Percentiles rank a stretch among this genome's conserved stretches.
Conservation (phyloP, 2,113 vertebrate species). For the Sinosuthora webbiana region DNA sequence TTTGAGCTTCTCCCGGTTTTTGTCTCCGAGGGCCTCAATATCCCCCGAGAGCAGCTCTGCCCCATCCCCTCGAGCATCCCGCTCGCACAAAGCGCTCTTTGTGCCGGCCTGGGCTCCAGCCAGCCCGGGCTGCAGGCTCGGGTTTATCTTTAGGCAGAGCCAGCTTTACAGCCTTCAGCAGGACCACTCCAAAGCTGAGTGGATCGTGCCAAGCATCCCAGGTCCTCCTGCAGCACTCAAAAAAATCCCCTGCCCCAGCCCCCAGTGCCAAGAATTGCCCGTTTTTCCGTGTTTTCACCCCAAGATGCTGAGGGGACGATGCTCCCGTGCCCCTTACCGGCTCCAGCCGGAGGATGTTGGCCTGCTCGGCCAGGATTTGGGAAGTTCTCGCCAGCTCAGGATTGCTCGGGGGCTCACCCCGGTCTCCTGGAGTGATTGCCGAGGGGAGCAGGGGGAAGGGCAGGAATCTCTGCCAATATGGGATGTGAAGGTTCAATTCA, state of each 20-base stretch:
- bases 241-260: background rate
- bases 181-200: rapidly evolving
- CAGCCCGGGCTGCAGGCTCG: background rate
- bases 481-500: background rate
- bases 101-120: slow-evolving; percentile 7
- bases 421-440: background rate
- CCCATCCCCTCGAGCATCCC: background rate
- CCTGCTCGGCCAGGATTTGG: background rate
- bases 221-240: background rate
- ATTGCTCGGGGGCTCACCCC: background rate
- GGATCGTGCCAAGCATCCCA: background rate
- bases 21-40: background rate
- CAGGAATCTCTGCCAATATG: background rate
- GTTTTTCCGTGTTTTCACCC: rapidly evolving
- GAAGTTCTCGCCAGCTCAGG: background rate
- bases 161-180: background rate
- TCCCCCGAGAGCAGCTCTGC: background rate
- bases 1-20: background rate
- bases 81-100: slow-evolving; percentile 3
- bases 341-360: background rate
- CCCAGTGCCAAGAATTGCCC: rapidly evolving
- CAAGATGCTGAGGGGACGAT: rapidly evolving
- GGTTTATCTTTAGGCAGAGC: background rate
- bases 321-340: background rate
- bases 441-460: background rate